phyloP scores from a whole-genome alignment of 2,888 invertebrate genomes.

The Metacarcinus magister region DNA sequence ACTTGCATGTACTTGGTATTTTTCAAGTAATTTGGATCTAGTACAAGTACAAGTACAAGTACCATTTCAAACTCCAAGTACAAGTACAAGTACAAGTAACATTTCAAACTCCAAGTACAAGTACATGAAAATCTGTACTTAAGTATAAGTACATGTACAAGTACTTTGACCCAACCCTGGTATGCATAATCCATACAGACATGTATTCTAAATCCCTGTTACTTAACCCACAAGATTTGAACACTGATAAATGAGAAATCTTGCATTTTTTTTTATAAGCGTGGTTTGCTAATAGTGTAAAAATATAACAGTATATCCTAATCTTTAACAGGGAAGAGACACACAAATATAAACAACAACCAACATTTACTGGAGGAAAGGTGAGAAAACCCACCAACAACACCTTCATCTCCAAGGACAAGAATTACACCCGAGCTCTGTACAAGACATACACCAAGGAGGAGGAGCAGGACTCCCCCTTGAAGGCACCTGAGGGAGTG shows the following conservation, averaged over 20 bases:
- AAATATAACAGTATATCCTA: background rate
- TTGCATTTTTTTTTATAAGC: background rate
- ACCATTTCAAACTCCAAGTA: too few species aligned
- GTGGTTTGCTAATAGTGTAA: too few species aligned
- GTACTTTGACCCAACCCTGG: too few species aligned
- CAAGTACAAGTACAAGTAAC: too few species aligned
- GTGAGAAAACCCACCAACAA: background rate
- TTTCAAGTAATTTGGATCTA: too few species aligned
- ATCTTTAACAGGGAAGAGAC: background rate
- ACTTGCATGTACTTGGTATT: too few species aligned
- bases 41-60: too few species aligned
- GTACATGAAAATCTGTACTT: too few species aligned
- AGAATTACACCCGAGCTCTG: constrained; percentile 63
- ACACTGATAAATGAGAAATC: background rate
- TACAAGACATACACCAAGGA: constrained; percentile 62
- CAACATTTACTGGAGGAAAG: background rate
- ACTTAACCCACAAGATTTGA: background rate
- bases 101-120: too few species aligned
- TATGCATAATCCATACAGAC: background rate
- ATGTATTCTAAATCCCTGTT: too few species aligned
- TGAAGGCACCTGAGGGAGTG: background rate
- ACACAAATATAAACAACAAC: background rate
- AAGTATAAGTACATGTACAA: too few species aligned
- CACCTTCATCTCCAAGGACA: background rate
- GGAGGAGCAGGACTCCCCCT: background rate